Evolutionary conservation across 2,113 vertebrate species (phyloP).

Genomic region (Girardinichthys multiradiatus): DNA sequence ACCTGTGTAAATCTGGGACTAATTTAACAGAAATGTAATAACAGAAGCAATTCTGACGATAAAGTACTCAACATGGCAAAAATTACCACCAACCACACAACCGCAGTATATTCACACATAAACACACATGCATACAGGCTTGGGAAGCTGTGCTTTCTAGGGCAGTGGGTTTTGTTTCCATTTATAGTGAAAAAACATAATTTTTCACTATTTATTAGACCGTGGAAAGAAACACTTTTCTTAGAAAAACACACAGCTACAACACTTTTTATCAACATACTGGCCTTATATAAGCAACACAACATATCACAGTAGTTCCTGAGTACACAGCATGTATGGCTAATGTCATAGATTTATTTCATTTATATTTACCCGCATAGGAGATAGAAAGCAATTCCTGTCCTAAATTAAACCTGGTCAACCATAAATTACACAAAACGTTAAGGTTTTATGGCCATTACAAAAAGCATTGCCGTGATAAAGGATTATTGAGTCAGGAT

Average conservation of each 20-base stretch:
- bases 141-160: neutral
- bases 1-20: conserved; percentile 50
- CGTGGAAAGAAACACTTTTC: too few relatives aligned
- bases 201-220: neutral
- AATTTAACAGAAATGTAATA: conserved; percentile 38
- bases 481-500: neutral
- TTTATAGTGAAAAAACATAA: neutral
- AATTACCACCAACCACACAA: conserved; percentile 18
- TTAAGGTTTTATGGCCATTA: neutral
- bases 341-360: neutral
- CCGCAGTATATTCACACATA: neutral
- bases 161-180: neutral
- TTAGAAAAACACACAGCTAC: too few relatives aligned
- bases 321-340: neutral
- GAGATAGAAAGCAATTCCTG: neutral
- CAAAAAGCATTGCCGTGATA: neutral
- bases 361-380: neutral
- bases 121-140: neutral
- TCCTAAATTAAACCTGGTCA: neutral
- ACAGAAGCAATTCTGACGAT: conserved; percentile 26
- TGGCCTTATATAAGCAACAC: neutral
- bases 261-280: neutral
- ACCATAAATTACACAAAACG: neutral
- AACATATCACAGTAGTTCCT: neutral
- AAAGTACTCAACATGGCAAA: conserved; percentile 19